Conservation (phyloP, 2,888 invertebrate genomes). For the Pristionchus entomophagus region DNA sequence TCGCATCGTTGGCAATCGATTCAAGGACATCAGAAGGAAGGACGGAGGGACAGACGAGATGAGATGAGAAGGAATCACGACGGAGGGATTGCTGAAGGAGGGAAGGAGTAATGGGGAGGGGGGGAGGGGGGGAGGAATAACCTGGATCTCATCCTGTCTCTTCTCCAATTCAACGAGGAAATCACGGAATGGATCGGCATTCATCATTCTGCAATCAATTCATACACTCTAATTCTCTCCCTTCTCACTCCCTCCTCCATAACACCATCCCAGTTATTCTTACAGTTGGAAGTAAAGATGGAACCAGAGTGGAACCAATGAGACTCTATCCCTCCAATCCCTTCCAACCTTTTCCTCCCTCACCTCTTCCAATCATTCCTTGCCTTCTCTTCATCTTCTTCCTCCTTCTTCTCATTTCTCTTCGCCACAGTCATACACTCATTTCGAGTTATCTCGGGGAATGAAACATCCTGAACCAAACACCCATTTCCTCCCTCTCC, state of each 20-base stretch:
- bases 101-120: neutral
- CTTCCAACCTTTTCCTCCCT: neutral
- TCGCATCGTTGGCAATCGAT: slow-evolving; percentile 8
- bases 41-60: neutral
- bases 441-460: slow-evolving; percentile 24
- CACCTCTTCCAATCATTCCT: neutral
- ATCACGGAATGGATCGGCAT: neutral
- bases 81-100: neutral
- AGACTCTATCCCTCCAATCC: neutral
- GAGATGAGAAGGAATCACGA: slow-evolving; percentile 10
- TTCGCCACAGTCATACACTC: neutral
- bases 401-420: slow-evolving; percentile 18
- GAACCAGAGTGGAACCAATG: no score
- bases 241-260: neutral
- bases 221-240: neutral
- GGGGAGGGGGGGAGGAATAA: neutral
- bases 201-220: neutral
- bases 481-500: neutral
- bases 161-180: slow-evolving; percentile 44
- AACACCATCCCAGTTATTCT: neutral
- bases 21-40: slow-evolving; percentile 30
- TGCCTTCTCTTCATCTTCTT: neutral
- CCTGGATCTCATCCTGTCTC: slow-evolving; percentile 34
- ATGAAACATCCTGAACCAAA: slow-evolving; percentile 32
- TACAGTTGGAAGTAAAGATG: neutral